Conservation (phyloP, 2,888 invertebrate genomes). For the Philonicus albiceps region DNA sequence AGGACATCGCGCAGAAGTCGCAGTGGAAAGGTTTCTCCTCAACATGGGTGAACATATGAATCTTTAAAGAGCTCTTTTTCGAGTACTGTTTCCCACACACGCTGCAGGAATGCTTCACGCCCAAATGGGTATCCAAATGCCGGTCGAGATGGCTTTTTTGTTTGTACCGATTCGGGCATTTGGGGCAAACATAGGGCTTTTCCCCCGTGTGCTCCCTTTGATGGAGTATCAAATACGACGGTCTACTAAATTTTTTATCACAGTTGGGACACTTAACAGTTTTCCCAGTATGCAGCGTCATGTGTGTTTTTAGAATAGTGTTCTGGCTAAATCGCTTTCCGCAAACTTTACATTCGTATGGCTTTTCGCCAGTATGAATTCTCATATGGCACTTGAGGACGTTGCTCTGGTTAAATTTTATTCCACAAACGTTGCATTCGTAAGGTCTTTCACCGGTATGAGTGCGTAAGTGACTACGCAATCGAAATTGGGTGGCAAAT, state of each 20-base stretch:
- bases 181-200: conserved; percentile 55
- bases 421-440: conserved; percentile 55
- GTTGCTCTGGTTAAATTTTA: conserved; percentile 55
- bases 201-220: conserved; percentile 56
- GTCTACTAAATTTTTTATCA: conserved; percentile 57
- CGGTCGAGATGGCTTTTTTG: conserved; percentile 57
- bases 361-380: conserved; percentile 56
- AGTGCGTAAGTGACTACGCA: conserved; percentile 55
- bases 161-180: conserved; percentile 57
- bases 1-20: conserved; percentile 44
- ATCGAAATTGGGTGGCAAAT: conserved; percentile 55
- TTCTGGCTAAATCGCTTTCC: conserved; percentile 57
- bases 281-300: conserved; percentile 57
- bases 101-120: conserved; percentile 49
- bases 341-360: conserved; percentile 56
- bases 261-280: conserved; percentile 57
- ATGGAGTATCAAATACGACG: conserved; percentile 56
- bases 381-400: conserved; percentile 57
- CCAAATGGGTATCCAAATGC: conserved; percentile 56
- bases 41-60: conserved; percentile 50
- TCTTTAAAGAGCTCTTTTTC: conserved; percentile 48
- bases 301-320: conserved; percentile 57
- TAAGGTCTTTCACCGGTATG: conserved; percentile 57
- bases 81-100: conserved; percentile 42
- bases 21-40: conserved; percentile 49